Conservation (phyloP, 1,140 invertebrate species). For the Scaptomyza pallida region DNA sequence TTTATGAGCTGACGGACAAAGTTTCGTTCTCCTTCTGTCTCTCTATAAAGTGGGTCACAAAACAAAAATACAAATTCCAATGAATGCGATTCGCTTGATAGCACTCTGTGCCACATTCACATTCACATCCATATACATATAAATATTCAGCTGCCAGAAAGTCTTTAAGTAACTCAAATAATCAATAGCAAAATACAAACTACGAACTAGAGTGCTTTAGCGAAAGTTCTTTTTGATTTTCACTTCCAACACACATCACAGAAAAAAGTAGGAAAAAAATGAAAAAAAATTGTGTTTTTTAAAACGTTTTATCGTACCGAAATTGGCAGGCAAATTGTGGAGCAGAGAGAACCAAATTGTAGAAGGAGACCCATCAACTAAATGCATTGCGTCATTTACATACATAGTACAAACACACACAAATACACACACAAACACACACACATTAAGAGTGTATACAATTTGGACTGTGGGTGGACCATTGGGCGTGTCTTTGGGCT, state of each 20-base stretch:
- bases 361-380: conserved; percentile 19
- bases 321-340: conserved; percentile 33
- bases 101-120: no score
- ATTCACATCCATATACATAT: no score
- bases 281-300: conserved; percentile 35
- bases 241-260: conserved; percentile 20
- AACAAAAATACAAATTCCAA: no score
- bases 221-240: conserved; percentile 17
- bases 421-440: not conserved
- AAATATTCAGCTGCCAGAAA: not conserved
- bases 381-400: conserved; percentile 38
- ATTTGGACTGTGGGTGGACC: conserved; percentile 1
- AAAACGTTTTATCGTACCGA: conserved; percentile 58
- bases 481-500: conserved; percentile 24
- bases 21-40: no score
- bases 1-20: not conserved
- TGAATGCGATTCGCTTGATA: not conserved
- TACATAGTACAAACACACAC: conserved; percentile 3
- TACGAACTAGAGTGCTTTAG: not conserved
- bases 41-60: not conserved
- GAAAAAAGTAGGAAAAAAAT: conserved; percentile 35
- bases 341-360: conserved; percentile 10
- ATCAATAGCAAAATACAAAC: conserved; percentile 22
- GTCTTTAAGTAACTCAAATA: conserved; percentile 1
- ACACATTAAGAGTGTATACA: not conserved